Conservation (phyloP, 2,113 vertebrate species). For the Ophthalmolycus amberensis region DNA sequence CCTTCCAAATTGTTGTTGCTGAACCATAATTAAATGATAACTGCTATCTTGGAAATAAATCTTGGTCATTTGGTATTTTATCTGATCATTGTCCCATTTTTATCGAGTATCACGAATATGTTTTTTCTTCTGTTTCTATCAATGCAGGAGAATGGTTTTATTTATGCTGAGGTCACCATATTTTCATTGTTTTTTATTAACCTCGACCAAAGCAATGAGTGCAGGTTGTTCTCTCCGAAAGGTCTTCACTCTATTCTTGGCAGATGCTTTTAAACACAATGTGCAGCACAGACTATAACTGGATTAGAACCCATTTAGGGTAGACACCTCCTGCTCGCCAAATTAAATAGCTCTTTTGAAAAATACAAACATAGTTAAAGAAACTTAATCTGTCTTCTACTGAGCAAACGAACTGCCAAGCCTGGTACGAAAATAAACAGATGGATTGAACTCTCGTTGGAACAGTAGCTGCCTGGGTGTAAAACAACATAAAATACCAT, state of each 20-base stretch:
- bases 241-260: background rate
- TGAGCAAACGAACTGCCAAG: conserved; percentile 36
- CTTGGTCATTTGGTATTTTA: background rate
- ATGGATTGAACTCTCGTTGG: conserved; percentile 32
- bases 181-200: background rate
- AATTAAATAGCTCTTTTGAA: conserved; percentile 57
- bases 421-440: conserved; percentile 64
- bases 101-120: background rate
- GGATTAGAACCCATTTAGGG: conserved; percentile 28
- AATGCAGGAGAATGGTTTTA: background rate
- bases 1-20: background rate
- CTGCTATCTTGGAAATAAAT: background rate
- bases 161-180: background rate
- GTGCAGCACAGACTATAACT: conserved; percentile 35
- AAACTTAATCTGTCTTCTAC: conserved; percentile 53
- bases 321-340: conserved; percentile 39
- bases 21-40: background rate
- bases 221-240: conserved; percentile 2
- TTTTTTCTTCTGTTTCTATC: background rate
- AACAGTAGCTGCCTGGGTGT: conserved; percentile 66
- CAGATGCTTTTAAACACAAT: conserved; percentile 27
- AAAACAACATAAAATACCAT: conserved; percentile 62
- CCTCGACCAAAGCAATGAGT: background rate
- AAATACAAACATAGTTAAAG: conserved; percentile 58
- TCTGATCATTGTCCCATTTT: background rate